Base-by-base conservation (phyloP, 35 echinoderm and acorn worm genomes). In the Lytechinus variegatus region DNA sequence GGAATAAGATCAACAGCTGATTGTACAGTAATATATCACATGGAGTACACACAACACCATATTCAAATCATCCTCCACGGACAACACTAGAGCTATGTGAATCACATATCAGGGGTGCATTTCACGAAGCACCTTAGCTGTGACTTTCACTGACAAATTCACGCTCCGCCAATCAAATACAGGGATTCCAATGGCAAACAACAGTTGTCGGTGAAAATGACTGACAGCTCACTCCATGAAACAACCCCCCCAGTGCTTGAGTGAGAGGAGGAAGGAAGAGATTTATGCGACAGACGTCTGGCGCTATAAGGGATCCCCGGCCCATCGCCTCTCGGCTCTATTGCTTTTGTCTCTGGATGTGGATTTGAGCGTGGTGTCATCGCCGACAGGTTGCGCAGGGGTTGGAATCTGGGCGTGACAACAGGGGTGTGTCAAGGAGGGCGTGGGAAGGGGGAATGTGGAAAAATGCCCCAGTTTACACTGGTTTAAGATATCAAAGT, bases 261-360 rank as follows among this genome's bases (percentile, higher is more conserved):
- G 19, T 44, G 52, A 89, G 16, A 44, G 61, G 87, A 89, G 87
- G 87, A 89, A 89, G 87, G 87, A 89, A 89, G 87, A 53, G 87
- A 89, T 89, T 89, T 89, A 53, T 53, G 28, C 13, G 87, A 33
- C 87, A 89, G 87, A 89, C 87, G 52, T 52, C 87, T 89, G 87
- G 87, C 87, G 87, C 87, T 89, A 8, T 9, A 11, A 33, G 87
- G 28, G 52, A 89, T 89, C 87, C 33, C 28, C 87, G 8, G 19
- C 87, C 87, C 87, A 89, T 71, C 61, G 61, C 61, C 19, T 71
- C 61, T 71, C 61, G 24, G 24, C 6, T 13, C 14, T 71, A 71
- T 71, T 71, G 61, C 61, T 71, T 71, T 71, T 71, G 61, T 71
- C 61, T 71, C 6, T 71, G 61, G 61, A 71, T 71, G 61, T 21